Conservation (phyloP, 2,797 vertebrate genomes). For the Tenualosa thibaudeaui region DNA sequence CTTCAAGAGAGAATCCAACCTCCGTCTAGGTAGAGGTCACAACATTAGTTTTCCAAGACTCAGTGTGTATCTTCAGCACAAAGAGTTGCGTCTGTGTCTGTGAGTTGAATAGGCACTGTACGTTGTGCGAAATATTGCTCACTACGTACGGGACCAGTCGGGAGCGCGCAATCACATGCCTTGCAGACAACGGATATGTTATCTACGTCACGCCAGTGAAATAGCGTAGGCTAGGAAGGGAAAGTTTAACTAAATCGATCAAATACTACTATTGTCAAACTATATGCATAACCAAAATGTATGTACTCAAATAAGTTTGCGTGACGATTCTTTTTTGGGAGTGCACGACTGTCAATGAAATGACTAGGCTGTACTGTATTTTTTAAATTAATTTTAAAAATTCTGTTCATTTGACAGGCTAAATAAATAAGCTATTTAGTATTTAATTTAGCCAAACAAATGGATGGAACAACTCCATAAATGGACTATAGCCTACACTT, state of each 20-base stretch:
- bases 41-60: slow-evolving; percentile 30
- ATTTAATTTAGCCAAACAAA: too few species aligned
- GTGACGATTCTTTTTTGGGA: too few species aligned
- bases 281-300: neutral
- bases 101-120: neutral
- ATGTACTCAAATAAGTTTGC: too few species aligned
- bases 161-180: slow-evolving; percentile 67
- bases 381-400: too few species aligned
- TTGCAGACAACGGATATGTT: neutral
- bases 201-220: neutral
- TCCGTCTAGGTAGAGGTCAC: slow-evolving; percentile 43
- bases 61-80: slow-evolving; percentile 22
- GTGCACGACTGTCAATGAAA: too few species aligned
- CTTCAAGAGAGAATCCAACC: slow-evolving; percentile 20
- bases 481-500: too few species aligned
- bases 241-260: neutral
- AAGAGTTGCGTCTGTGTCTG: slow-evolving; percentile 29
- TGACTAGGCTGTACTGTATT: too few species aligned
- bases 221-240: neutral
- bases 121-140: slow-evolving; percentile 44
- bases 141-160: slow-evolving; percentile 32
- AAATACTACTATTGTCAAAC: too few species aligned
- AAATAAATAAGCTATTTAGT: too few species aligned
- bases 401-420: too few species aligned
- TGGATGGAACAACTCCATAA: too few species aligned